Evolutionary conservation across 2,888 invertebrate species (phyloP).

Genomic region (Ditula angustiorana): DNA sequence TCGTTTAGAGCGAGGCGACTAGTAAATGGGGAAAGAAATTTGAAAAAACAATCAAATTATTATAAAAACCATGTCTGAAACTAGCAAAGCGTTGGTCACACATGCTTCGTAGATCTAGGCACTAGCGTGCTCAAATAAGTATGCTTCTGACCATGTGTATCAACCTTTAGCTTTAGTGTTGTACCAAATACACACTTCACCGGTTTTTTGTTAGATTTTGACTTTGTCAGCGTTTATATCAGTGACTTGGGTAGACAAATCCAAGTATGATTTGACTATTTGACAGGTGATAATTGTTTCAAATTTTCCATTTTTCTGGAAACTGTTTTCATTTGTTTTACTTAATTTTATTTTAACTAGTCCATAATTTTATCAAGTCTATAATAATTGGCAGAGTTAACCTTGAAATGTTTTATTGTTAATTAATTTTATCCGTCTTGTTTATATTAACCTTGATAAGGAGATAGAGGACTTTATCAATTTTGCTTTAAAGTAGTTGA

Average conservation of each 20-base stretch:
- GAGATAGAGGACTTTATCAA: slow-evolving; percentile 1
- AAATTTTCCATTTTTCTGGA: slow-evolving; percentile 2
- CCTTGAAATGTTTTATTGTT: background rate
- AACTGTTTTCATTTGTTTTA: background rate
- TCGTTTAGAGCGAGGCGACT: too few relatives aligned
- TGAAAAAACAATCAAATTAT: too few relatives aligned
- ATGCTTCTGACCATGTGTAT: too few relatives aligned
- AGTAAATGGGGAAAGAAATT: too few relatives aligned
- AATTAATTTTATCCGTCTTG: slow-evolving; percentile 1
- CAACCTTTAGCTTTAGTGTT: too few relatives aligned
- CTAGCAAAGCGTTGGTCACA: too few relatives aligned
- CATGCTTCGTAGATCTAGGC: too few relatives aligned
- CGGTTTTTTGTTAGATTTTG: background rate
- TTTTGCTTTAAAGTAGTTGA: slow-evolving; percentile 1
- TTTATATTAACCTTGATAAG: slow-evolving; percentile 28
- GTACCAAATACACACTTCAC: background rate
- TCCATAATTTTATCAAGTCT: background rate
- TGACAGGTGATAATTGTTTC: background rate
- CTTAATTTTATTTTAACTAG: background rate
- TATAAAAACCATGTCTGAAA: too few relatives aligned
- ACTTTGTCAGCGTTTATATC: background rate
- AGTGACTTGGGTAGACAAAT: background rate
- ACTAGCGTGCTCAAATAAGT: too few relatives aligned
- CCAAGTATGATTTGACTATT: background rate
- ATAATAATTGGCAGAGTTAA: background rate